Conservation (phyloP, 2,888 invertebrate genomes). For the Pterostichus madidus region DNA sequence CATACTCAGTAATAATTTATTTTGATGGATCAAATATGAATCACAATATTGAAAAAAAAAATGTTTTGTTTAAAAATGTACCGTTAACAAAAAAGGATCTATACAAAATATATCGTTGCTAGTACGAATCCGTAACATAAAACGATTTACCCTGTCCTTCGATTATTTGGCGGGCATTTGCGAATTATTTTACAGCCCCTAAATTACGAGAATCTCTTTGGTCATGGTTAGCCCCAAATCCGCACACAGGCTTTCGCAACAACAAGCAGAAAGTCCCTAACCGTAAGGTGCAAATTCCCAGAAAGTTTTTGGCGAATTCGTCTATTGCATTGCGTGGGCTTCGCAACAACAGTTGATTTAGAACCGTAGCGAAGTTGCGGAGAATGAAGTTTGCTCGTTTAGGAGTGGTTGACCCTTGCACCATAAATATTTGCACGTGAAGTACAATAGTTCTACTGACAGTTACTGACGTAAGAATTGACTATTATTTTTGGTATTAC, state of each 20-base stretch:
- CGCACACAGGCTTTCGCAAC: slow-evolving; percentile 2
- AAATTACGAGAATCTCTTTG: slow-evolving; percentile 34
- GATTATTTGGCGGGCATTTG: slow-evolving; percentile 30
- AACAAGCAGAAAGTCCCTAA: slow-evolving; percentile 1
- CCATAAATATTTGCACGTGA: slow-evolving; percentile 55
- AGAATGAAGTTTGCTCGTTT: slow-evolving; percentile 55
- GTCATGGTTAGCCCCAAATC: slow-evolving; percentile 58
- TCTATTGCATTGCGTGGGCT: slow-evolving; percentile 20
- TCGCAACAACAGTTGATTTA: slow-evolving; percentile 37
- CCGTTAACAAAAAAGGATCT: neutral
- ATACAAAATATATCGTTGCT: slow-evolving; percentile 5
- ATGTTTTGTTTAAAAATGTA: too few species aligned
- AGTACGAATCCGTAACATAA: slow-evolving; percentile 2
- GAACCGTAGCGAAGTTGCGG: slow-evolving; percentile 50
- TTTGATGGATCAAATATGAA: too few species aligned
- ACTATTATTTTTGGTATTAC: slow-evolving; percentile 46
- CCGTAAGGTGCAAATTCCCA: slow-evolving; percentile 47
- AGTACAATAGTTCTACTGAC: slow-evolving; percentile 33
- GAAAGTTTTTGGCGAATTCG: slow-evolving; percentile 39
- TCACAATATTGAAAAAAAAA: too few species aligned
- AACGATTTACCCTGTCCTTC: slow-evolving; percentile 44
- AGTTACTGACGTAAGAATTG: slow-evolving; percentile 55
- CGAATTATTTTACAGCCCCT: slow-evolving; percentile 54
- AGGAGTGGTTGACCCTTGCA: slow-evolving; percentile 55
- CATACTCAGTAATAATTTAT: too few species aligned